phyloP scores from a whole-genome alignment of 1,140 invertebrate species.

The Melitaea cinxia region DNA sequence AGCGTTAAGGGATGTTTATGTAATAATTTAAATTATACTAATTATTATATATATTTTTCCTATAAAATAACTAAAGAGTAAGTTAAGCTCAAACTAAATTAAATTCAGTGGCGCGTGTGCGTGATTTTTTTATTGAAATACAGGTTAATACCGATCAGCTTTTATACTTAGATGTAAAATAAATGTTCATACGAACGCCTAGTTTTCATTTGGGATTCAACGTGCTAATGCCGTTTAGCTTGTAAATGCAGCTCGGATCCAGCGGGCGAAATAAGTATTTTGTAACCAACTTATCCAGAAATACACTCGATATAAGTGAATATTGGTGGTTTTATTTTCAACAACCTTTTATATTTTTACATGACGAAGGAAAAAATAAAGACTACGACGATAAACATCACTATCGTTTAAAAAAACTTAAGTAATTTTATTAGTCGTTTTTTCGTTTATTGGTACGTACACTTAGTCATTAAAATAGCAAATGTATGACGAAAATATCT shows the following conservation, averaged over 20 bases:
- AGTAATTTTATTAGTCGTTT: too few species aligned
- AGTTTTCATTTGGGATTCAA: conserved; percentile 65
- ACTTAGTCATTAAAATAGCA: too few species aligned
- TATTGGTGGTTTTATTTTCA: conserved; percentile 62
- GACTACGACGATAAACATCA: too few species aligned
- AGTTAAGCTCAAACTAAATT: conserved; percentile 79
- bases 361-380: neutral
- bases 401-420: too few species aligned
- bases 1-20: conserved; percentile 71
- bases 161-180: conserved; percentile 72
- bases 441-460: too few species aligned
- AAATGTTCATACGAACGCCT: conserved; percentile 1
- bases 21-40: conserved; percentile 81
- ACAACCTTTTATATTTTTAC: neutral
- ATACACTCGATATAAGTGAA: conserved; percentile 81
- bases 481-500: too few species aligned
- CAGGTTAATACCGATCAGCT: conserved; percentile 51
- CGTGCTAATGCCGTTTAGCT: conserved; percentile 63
- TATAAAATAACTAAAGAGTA: conserved; percentile 74
- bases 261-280: conserved; percentile 72
- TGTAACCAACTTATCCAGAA: conserved; percentile 80
- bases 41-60: conserved; percentile 78
- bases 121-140: conserved; percentile 49
- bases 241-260: conserved; percentile 42
- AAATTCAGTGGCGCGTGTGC: conserved; percentile 48